Percentiles rank a stretch among this genome's conserved stretches.
Conservation (phyloP, 2,888 invertebrate species). For the Ephialtes manifestator region DNA sequence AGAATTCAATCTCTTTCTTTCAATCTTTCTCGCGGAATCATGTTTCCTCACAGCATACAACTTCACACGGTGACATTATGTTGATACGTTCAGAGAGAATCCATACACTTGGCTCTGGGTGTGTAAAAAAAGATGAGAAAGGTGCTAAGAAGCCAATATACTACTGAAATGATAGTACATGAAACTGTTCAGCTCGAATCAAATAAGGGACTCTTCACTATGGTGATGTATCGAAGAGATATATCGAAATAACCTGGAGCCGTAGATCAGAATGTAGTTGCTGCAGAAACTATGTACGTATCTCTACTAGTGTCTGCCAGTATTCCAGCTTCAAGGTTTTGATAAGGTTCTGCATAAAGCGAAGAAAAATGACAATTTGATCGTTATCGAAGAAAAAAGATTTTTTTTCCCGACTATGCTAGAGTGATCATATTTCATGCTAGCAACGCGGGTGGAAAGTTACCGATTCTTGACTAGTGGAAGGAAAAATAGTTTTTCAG, state of each 20-base stretch:
- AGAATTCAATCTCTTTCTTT: constrained; percentile 19
- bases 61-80: background rate
- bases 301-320: background rate
- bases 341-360: background rate
- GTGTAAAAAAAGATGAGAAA: background rate
- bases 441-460: too few species aligned
- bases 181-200: constrained; percentile 5
- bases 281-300: background rate
- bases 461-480: too few species aligned
- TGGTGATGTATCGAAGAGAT: background rate
- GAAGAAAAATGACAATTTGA: background rate
- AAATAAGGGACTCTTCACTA: background rate
- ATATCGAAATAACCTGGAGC: constrained; percentile 7
- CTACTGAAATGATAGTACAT: background rate
- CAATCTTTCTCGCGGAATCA: constrained; percentile 8
- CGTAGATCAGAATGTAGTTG: background rate
- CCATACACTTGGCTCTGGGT: background rate
- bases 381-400: too few species aligned
- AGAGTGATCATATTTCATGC: too few species aligned
- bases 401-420: too few species aligned
- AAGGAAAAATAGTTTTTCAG: too few species aligned
- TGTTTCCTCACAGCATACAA: constrained; percentile 1
- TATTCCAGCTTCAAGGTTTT: background rate
- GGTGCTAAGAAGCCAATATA: background rate
- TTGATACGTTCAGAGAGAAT: background rate